These are phyloP conservation scores for Lasioglossum malachurum DNA, from an alignment of 2,888 invertebrate genomes.

Conservation along the genomic window DNA sequence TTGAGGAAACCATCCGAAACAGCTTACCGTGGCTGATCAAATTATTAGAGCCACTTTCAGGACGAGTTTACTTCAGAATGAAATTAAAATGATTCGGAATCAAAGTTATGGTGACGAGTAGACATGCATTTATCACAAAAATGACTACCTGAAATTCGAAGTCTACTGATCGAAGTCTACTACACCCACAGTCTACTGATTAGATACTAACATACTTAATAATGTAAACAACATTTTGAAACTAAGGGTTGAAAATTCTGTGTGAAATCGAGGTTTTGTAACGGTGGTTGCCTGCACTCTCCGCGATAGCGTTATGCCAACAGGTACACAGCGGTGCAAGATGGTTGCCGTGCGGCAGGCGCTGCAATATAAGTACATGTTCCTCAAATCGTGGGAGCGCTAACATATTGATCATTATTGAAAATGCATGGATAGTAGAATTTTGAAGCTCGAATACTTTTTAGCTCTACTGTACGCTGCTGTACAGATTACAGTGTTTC, in stretches of 20 bases:
- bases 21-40: neutral
- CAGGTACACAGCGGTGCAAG: neutral
- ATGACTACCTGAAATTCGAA: too few species aligned
- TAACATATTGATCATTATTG: neutral
- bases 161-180: too few species aligned
- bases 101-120: too few species aligned
- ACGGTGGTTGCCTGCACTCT: neutral
- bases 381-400: neutral
- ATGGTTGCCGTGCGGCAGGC: neutral
- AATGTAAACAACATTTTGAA: too few species aligned
- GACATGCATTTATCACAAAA: too few species aligned
- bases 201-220: too few species aligned
- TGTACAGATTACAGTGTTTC: neutral
- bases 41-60: neutral
- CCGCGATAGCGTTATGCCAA: neutral
- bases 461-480: neutral
- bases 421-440: neutral
- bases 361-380: neutral
- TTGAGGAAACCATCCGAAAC: neutral
- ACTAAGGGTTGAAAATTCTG: too few species aligned
- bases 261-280: too few species aligned
- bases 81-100: neutral
- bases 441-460: neutral
- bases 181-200: too few species aligned
- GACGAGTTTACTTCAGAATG: neutral